phyloP scores from a whole-genome alignment of 2,113 vertebrate genomes.

The Nerophis lumbriciformis region DNA sequence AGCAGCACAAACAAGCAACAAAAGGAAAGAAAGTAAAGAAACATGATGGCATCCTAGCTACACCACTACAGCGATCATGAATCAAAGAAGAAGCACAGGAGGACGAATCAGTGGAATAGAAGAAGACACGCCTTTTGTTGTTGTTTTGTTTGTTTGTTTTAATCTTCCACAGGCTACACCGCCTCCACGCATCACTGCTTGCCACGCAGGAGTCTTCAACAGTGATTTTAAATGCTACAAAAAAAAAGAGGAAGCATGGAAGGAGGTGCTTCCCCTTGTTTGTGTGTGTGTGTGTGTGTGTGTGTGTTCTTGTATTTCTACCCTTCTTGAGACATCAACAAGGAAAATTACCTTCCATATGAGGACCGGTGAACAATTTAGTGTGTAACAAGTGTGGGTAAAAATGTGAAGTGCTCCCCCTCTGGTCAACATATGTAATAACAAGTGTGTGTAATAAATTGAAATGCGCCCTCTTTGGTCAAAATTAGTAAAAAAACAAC shows the following conservation, averaged over 20 bases:
- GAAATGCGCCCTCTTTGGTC: too few relatives aligned
- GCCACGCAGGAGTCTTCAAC: constrained; percentile 69
- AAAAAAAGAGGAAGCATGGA: constrained; percentile 75
- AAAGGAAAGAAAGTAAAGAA: constrained; percentile 54
- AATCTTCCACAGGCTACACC: constrained; percentile 65
- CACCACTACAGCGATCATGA: constrained; percentile 41
- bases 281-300: constrained; percentile 38
- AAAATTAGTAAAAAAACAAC: too few relatives aligned
- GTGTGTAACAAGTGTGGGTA: too few relatives aligned
- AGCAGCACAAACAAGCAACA: constrained; percentile 52
- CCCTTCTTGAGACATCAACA: too few relatives aligned
- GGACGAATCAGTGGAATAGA: constrained; percentile 63
- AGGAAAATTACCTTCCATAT: too few relatives aligned
- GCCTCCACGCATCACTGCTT: constrained; percentile 53
- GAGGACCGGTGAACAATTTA: too few relatives aligned
- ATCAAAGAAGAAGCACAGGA: constrained; percentile 59
- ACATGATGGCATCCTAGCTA: constrained; percentile 63
- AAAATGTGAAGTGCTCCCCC: too few relatives aligned
- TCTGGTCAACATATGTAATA: too few relatives aligned
- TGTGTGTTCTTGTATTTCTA: constrained; percentile 26
- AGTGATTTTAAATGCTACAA: constrained; percentile 78
- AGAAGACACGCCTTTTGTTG: constrained; percentile 58
- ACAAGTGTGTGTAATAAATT: too few relatives aligned
- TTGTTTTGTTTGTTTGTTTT: constrained; percentile 17
- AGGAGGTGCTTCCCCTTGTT: constrained; percentile 57